A percentile compares a stretch with the other conserved stretches of the same genome.
Evolutionary conservation across 2,797 vertebrate genomes (phyloP).

Genomic region (Yasuhikotakia modesta): DNA sequence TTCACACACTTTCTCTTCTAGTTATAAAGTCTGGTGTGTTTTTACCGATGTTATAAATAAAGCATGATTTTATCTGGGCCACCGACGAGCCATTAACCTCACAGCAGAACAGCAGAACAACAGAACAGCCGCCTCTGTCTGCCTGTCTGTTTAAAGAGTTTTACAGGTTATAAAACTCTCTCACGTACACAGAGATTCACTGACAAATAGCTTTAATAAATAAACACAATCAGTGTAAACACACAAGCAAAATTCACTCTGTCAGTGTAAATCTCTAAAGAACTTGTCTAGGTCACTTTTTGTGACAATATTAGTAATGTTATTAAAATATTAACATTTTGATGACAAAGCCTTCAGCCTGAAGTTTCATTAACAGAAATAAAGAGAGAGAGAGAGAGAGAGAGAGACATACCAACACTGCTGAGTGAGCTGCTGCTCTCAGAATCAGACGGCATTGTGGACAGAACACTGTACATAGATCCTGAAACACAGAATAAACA

Average conservation of each 20-base stretch:
- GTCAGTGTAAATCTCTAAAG: background rate
- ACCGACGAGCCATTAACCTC: conserved; percentile 11
- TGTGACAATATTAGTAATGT: too few relatives aligned
- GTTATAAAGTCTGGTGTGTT: conserved; percentile 9
- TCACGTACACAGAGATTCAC: background rate
- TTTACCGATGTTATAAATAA: conserved; percentile 42
- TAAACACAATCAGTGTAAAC: background rate
- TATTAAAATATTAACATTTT: too few relatives aligned
- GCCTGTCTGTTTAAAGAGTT: background rate
- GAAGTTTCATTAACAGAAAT: too few relatives aligned
- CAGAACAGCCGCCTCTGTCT: background rate
- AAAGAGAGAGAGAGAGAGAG: background rate
- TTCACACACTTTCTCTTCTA: background rate
- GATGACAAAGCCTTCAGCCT: too few relatives aligned
- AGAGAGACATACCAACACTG: conserved; percentile 82
- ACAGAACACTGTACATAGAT: conserved; percentile 95
- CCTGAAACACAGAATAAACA: conserved; percentile 72
- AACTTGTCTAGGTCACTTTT: background rate
- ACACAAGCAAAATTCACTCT: background rate
- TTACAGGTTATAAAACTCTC: background rate
- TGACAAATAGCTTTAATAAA: background rate
- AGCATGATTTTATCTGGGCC: conserved; percentile 41
- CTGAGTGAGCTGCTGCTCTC: conserved; percentile 99
- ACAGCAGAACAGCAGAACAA: conserved; percentile 14
- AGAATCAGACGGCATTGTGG: conserved; percentile 98